Percentiles rank a stretch among this genome's conserved stretches.
phyloP scores from a whole-genome alignment of 2,113 vertebrate species.

The Corvus cornix region DNA sequence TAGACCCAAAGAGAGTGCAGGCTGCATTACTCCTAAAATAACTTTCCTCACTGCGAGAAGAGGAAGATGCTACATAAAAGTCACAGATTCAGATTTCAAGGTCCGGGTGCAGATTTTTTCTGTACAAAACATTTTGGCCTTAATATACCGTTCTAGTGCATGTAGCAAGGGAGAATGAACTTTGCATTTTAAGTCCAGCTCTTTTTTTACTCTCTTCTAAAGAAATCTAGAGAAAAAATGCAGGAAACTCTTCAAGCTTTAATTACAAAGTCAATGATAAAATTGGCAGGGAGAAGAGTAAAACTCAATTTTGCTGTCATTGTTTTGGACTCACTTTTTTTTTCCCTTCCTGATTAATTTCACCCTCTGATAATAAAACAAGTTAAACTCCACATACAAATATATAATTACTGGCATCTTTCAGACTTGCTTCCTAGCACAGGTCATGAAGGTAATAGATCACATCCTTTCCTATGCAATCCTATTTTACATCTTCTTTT shows the following conservation, averaged over 20 bases:
- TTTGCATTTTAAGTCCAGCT: not conserved
- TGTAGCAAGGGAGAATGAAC: not conserved
- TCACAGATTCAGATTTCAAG: not conserved
- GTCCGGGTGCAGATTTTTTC: not conserved
- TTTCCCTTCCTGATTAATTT: not conserved
- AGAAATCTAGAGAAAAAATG: not conserved
- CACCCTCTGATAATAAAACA: not conserved
- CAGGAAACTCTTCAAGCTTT: not conserved
- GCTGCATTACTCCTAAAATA: not conserved
- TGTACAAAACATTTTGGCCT: not conserved
- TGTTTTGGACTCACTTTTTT: not conserved
- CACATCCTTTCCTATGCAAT: not conserved
- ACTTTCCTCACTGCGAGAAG: fast-evolving
- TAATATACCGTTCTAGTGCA: not conserved
- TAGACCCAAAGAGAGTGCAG: not conserved
- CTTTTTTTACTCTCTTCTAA: not conserved
- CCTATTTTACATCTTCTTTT: not conserved
- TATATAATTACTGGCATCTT: not conserved
- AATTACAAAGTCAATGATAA: not conserved
- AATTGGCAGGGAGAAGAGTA: not conserved
- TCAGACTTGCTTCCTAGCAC: not conserved
- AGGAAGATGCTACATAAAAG: not conserved
- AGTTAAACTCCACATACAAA: not conserved
- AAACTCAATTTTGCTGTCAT: not conserved
- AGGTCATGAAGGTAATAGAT: not conserved